Conservation (phyloP, 2,888 invertebrate genomes). For the Drosophila villosipedis region DNA sequence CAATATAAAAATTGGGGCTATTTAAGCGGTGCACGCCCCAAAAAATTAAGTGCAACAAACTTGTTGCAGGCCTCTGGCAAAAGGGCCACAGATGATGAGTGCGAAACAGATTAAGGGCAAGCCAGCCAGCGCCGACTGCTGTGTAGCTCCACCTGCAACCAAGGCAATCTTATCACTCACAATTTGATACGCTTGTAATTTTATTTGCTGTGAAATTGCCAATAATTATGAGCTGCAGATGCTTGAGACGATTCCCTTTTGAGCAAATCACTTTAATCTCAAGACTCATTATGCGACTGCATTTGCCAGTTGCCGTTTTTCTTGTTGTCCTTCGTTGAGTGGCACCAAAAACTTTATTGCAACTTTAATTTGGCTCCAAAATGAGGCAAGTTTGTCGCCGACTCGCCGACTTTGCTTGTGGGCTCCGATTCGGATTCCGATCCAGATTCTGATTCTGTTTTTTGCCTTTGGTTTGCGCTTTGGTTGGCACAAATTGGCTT, state of each 20-base stretch:
- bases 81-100: not conserved
- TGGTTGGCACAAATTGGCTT: conserved; percentile 77
- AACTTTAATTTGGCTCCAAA: conserved; percentile 59
- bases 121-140: conserved; percentile 8
- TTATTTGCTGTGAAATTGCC: conserved; percentile 83
- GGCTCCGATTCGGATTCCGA: conserved; percentile 12
- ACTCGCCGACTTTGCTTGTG: conserved; percentile 15
- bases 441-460: conserved; percentile 14
- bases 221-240: conserved; percentile 75
- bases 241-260: not conserved
- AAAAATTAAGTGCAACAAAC: conserved; percentile 27
- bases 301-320: conserved; percentile 32
- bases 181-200: conserved; percentile 80
- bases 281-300: conserved; percentile 56
- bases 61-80: conserved; percentile 31
- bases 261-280: conserved; percentile 18
- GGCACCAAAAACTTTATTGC: conserved; percentile 50
- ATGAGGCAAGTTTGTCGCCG: conserved; percentile 47
- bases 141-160: conserved; percentile 62
- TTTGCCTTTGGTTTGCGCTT: conserved; percentile 43
- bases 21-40: conserved; percentile 70
- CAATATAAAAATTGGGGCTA: conserved; percentile 72
- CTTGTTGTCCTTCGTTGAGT: conserved; percentile 12
- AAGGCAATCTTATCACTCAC: conserved; percentile 69
- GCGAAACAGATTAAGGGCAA: not conserved